Evolutionary conservation across 2,888 invertebrate species (phyloP), one percentile per base, ranked within the genome.

Genomic region (Cryptus armator): DNA sequence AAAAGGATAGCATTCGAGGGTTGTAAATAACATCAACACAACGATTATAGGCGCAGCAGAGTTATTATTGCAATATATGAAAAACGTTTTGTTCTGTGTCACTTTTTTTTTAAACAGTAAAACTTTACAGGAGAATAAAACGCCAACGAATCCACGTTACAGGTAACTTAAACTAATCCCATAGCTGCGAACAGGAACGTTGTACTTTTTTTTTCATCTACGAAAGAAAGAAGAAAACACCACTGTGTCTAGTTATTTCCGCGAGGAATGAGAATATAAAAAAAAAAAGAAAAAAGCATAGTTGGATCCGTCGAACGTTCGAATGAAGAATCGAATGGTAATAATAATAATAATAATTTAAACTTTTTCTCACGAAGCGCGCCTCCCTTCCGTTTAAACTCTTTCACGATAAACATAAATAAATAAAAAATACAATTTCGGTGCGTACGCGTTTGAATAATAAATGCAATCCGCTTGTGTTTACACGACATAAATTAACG

Each of bases 341-440:
- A 24, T 24, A 24, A 51, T 51, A 29, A 37, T 32, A 88, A 90
- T 90, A 88, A 90, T 86, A 89, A 87, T 88, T 86, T 76, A 74
- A 68, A 85, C 44, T 64, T n/a, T 10, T 29, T 29, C 43, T 62
- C 51, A 51, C 77, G 62, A 80, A 46, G 80, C 77, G 56, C 85
- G 51, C 56, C 56, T 0, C 9, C 7, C 37, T 37, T 37, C 37
- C 48, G 59, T 81, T 66, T 76, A 80, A 43, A 88, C 76, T 77
- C 85, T 87, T 87, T 88, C 48, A 81, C 87, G 79, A 48, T 75
- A 78, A 48, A 81, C 62, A 89, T 84, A 90, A 90, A 90, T 90
- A 90, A 90, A 90, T 90, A 88, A 87, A 83, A 86, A 83, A 77
- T 81, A 68, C 80, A 70, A 51, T 79, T 56, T 71, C 51, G 71